Conservation (phyloP, 1,140 invertebrate genomes). For the Plutomurus gul region DNA sequence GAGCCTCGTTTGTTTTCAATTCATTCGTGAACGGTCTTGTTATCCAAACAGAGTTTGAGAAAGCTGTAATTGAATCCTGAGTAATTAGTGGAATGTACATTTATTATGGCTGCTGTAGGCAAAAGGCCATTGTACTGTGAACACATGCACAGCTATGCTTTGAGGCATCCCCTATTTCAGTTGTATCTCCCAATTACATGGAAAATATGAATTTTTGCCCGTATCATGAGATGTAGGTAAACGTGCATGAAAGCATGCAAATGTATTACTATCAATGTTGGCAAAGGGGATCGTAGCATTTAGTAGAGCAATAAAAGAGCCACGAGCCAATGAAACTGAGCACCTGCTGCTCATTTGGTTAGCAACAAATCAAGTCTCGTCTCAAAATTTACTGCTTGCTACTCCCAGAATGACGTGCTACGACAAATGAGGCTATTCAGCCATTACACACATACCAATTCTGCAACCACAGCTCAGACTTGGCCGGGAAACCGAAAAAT, state of each 20-base stretch:
- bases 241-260: too few relatives aligned
- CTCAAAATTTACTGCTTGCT: neutral
- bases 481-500: too few relatives aligned
- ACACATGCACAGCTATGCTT: neutral
- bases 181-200: neutral
- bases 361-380: constrained; percentile 1
- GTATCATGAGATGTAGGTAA: neutral
- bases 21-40: neutral
- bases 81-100: neutral
- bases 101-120: too few relatives aligned
- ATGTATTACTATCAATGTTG: too few relatives aligned
- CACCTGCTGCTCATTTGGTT: constrained; percentile 16
- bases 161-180: neutral
- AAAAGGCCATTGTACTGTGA: too few relatives aligned
- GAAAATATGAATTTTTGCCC: neutral
- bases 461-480: neutral
- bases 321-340: neutral
- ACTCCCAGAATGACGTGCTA: neutral
- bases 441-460: neutral
- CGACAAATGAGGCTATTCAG: neutral
- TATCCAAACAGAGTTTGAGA: neutral
- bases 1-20: neutral
- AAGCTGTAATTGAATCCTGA: neutral
- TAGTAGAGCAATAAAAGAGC: neutral
- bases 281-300: too few relatives aligned